These are phyloP conservation scores for Epinephelus cyanopodus DNA, from an alignment of 2,113 vertebrate genomes.

Conservation along the genomic window DNA sequence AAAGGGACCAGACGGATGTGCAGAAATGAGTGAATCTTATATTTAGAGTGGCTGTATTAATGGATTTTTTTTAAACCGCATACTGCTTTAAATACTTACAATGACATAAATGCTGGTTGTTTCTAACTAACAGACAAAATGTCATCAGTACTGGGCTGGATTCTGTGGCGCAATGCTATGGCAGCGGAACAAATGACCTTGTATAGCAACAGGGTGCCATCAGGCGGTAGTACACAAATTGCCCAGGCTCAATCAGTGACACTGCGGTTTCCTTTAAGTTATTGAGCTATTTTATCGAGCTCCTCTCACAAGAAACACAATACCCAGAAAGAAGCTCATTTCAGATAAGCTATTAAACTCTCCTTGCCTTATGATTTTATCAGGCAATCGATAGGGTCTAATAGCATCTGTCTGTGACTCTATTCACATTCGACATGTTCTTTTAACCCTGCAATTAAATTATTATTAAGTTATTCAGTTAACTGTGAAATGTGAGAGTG, in stretches of 20 bases:
- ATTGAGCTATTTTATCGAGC: constrained; percentile 48
- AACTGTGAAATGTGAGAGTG: constrained; percentile 14
- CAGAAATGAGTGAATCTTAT: neutral
- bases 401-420: constrained; percentile 39
- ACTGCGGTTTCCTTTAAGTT: constrained; percentile 33
- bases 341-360: constrained; percentile 44
- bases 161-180: neutral
- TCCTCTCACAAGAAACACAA: constrained; percentile 29
- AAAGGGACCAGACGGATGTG: neutral
- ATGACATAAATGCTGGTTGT: neutral
- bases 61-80: neutral
- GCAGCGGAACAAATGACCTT: constrained; percentile 18
- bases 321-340: constrained; percentile 30
- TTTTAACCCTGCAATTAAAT: constrained; percentile 42
- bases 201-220: constrained; percentile 25
- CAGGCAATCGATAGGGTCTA: constrained; percentile 39
- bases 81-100: neutral
- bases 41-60: neutral
- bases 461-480: constrained; percentile 30
- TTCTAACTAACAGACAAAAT: neutral
- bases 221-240: constrained; percentile 4
- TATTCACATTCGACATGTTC: constrained; percentile 32
- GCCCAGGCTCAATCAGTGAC: constrained; percentile 26
- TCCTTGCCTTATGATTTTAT: constrained; percentile 52
- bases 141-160: neutral